phyloP scores from a whole-genome alignment of 2,797 vertebrate genomes.

The Pseudochirops cupreus region DNA sequence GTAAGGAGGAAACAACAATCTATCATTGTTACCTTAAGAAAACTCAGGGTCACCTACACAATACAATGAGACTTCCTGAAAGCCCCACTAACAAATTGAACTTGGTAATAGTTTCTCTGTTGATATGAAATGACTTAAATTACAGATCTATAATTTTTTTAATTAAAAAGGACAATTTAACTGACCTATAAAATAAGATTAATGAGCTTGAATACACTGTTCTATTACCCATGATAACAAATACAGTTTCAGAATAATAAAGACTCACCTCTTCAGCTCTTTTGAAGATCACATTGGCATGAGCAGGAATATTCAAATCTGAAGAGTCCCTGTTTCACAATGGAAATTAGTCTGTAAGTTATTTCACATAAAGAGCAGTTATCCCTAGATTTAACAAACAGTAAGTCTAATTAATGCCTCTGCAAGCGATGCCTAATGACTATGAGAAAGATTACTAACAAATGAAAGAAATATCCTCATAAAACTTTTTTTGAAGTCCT shows the following conservation, averaged over 20 bases:
- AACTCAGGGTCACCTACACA: background rate
- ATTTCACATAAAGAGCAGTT: background rate
- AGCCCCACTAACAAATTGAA: background rate
- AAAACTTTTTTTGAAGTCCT: background rate
- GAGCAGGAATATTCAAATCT: conserved; percentile 84
- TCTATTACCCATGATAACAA: background rate
- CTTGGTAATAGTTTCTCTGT: background rate
- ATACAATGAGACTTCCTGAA: background rate
- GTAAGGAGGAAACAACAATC: background rate
- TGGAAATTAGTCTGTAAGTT: conserved; percentile 64
- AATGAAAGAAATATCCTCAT: background rate
- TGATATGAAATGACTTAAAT: background rate
- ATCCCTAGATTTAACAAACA: background rate
- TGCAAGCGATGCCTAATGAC: background rate
- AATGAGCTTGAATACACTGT: background rate
- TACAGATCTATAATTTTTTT: background rate
- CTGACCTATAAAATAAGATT: background rate
- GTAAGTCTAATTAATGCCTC: conserved; percentile 28
- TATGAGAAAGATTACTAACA: background rate
- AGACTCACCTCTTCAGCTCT: conserved; percentile 89
- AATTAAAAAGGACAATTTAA: background rate
- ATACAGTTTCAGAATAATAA: background rate
- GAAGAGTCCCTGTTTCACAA: conserved; percentile 87
- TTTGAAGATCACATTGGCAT: conserved; percentile 91
- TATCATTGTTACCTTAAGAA: background rate